Evolutionary conservation across 2,113 vertebrate species (phyloP).

Genomic region (Cephalophus harveyi): DNA sequence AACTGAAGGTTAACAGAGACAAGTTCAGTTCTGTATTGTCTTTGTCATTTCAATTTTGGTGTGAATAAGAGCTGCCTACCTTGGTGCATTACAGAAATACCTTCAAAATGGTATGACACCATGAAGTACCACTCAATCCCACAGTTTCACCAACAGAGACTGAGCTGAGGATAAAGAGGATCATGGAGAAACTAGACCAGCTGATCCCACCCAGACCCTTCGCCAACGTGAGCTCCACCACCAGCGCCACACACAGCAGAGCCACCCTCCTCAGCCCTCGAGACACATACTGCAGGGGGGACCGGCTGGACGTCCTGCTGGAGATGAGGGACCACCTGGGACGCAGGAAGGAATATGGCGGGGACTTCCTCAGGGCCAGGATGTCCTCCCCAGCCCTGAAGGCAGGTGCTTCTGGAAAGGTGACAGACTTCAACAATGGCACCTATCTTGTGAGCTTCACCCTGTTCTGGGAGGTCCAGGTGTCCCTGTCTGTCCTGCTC

Average conservation of each 20-base stretch:
- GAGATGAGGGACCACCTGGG: slow-evolving; percentile 5
- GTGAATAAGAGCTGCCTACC: background rate
- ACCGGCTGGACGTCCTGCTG: slow-evolving; percentile 38
- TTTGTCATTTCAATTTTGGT: background rate
- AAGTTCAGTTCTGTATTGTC: background rate
- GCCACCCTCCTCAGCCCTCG: slow-evolving; percentile 28
- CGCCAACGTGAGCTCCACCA: background rate
- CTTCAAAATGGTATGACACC: background rate
- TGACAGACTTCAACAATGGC: slow-evolving; percentile 53
- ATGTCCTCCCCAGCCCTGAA: slow-evolving; percentile 31
- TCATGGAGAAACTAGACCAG: background rate
- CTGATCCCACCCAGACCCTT: slow-evolving; percentile 15
- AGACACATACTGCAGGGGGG: slow-evolving; percentile 47
- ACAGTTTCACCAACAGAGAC: background rate
- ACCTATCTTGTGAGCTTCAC: slow-evolving; percentile 60
- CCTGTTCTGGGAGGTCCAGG: background rate
- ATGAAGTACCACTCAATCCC: background rate
- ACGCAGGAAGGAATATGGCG: slow-evolving; percentile 54
- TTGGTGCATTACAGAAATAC: background rate
- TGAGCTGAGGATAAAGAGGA: background rate
- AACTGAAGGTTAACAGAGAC: background rate
- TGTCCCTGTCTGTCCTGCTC: slow-evolving; percentile 52
- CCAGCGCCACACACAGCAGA: background rate
- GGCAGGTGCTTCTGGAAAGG: slow-evolving; percentile 35
- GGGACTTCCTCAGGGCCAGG: slow-evolving; percentile 63